phyloP scores from a whole-genome alignment of 2,888 invertebrate species.

The Neoitamus cyanurus region DNA sequence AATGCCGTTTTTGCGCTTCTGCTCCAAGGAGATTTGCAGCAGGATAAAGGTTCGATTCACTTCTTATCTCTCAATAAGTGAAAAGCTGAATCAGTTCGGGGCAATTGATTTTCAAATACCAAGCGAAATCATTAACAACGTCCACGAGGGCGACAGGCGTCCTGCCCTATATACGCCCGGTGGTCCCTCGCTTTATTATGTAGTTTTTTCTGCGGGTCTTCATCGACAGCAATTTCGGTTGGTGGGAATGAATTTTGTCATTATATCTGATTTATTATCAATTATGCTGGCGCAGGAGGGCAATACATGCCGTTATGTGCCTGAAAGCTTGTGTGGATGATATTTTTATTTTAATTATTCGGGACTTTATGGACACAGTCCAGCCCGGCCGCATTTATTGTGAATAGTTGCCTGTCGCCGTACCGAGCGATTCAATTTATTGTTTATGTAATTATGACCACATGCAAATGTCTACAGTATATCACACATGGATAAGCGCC shows the following conservation, averaged over 20 bases:
- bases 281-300: slow-evolving; percentile 47
- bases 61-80: slow-evolving; percentile 45
- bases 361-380: not conserved
- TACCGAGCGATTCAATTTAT: slow-evolving; percentile 52
- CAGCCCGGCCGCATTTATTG: not conserved
- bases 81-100: slow-evolving; percentile 45
- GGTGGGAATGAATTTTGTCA: slow-evolving; percentile 51
- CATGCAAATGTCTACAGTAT: slow-evolving; percentile 51
- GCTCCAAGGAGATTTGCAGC: slow-evolving; percentile 24
- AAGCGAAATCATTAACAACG: slow-evolving; percentile 13
- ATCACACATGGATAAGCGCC: slow-evolving; percentile 32
- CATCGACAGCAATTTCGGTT: slow-evolving; percentile 20
- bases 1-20: slow-evolving; percentile 20
- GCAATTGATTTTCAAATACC: slow-evolving; percentile 43
- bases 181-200: slow-evolving; percentile 30
- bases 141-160: not conserved
- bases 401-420: slow-evolving; percentile 44
- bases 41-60: slow-evolving; percentile 35
- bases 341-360: slow-evolving; percentile 38
- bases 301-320: not conserved
- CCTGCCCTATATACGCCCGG: not conserved
- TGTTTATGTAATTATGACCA: slow-evolving; percentile 53
- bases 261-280: slow-evolving; percentile 54
- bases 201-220: slow-evolving; percentile 30
- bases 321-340: slow-evolving; percentile 13